Conservation (phyloP, 2,113 vertebrate genomes). For the pig (Sus scrofa) region T2T-Sscrofa CM000830.6:102990501-102991000, state of each 20-base stretch:
- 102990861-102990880: not conserved
- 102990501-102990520: not conserved
- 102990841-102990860: not conserved
- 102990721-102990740: not conserved
- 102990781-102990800: not conserved
- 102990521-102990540: not conserved
- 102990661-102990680: not conserved
- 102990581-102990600: not conserved
- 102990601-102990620: not conserved
- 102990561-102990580: not conserved
- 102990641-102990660: not conserved
- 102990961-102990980: slow-evolving; percentile 15
- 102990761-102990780: slow-evolving; percentile 38
- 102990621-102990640: not conserved
- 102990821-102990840: not conserved
- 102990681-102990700: not conserved
- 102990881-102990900: not conserved
- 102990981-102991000: not conserved
- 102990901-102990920: not conserved
- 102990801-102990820: not conserved
- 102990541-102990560: not conserved
- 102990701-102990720: not conserved
- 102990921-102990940: not conserved
- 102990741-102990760: not conserved
- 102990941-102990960: not conserved